Evolutionary conservation across 1,140 invertebrate genomes (phyloP).

Genomic region (Drosophila mauritiana): DNA sequence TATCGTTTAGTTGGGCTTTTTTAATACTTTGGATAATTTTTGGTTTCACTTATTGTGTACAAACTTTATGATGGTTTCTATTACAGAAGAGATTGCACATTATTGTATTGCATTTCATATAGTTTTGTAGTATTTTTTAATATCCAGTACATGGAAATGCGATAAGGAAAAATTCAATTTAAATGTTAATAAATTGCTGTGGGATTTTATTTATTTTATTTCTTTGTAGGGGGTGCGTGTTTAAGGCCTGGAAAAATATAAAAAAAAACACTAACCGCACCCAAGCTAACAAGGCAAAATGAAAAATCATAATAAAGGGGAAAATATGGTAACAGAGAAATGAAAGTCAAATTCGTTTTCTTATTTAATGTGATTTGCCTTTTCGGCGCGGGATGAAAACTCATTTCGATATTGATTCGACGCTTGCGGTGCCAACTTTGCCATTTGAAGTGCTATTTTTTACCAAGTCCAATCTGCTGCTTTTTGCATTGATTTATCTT

Average conservation of each 20-base stretch:
- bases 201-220: background rate
- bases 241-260: conserved; percentile 13
- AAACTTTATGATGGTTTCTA: conserved; percentile 13
- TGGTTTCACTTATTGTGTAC: background rate
- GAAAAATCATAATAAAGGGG: background rate
- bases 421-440: conserved; percentile 57
- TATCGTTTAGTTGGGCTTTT: background rate
- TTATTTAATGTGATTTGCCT: conserved; percentile 23
- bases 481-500: conserved; percentile 74
- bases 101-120: conserved; percentile 32
- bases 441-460: conserved; percentile 39
- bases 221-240: conserved; percentile 4
- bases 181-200: conserved; percentile 43
- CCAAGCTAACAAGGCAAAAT: conserved; percentile 10
- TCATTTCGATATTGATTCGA: conserved; percentile 35
- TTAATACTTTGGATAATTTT: background rate
- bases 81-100: conserved; percentile 29
- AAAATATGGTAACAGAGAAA: conserved; percentile 34
- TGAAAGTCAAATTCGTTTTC: conserved; percentile 49
- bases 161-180: conserved; percentile 57
- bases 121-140: conserved; percentile 36
- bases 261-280: conserved; percentile 15
- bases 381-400: conserved; percentile 27
- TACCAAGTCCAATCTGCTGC: conserved; percentile 30
- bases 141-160: conserved; percentile 24